These are phyloP conservation scores for Antheraea pernyi DNA, from an alignment of 1,140 invertebrate species.

Conservation along the genomic window DNA sequence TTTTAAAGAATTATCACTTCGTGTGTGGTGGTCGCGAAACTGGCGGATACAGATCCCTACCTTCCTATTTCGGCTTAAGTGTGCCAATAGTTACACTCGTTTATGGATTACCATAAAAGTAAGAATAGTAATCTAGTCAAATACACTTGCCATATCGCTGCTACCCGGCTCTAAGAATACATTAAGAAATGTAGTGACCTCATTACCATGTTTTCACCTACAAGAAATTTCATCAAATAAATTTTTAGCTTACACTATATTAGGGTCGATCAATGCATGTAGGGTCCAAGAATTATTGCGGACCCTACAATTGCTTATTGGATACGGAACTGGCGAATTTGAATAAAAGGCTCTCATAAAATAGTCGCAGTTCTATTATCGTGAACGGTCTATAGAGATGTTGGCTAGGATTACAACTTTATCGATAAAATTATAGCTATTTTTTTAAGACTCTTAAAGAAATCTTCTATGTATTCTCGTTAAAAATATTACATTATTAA, in stretches of 20 bases:
- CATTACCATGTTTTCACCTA: neutral
- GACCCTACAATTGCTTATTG: constrained; percentile 56
- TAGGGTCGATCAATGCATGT: constrained; percentile 32
- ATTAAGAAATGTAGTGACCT: no score
- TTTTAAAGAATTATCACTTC: no score
- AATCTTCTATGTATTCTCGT: neutral
- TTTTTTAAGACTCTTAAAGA: constrained; percentile 8
- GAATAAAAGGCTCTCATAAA: constrained; percentile 72
- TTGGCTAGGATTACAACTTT: neutral
- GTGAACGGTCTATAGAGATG: constrained; percentile 38
- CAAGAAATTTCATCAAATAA: constrained; percentile 10
- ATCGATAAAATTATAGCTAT: constrained; percentile 6
- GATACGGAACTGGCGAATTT: constrained; percentile 63
- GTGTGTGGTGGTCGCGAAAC: no score
- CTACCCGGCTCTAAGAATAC: no score
- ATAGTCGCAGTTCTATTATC: constrained; percentile 63
- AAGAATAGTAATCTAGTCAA: no score
- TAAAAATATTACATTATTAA: no score
- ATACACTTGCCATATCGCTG: no score
- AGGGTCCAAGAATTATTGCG: constrained; percentile 50
- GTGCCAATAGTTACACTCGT: no score
- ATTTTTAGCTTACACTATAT: constrained; percentile 24
- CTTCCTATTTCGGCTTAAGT: no score
- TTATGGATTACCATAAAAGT: no score
- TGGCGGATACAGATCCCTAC: no score